These are phyloP conservation scores for Falco columbarius DNA, from an alignment of 2,797 vertebrate species.

Conservation along the genomic window DNA sequence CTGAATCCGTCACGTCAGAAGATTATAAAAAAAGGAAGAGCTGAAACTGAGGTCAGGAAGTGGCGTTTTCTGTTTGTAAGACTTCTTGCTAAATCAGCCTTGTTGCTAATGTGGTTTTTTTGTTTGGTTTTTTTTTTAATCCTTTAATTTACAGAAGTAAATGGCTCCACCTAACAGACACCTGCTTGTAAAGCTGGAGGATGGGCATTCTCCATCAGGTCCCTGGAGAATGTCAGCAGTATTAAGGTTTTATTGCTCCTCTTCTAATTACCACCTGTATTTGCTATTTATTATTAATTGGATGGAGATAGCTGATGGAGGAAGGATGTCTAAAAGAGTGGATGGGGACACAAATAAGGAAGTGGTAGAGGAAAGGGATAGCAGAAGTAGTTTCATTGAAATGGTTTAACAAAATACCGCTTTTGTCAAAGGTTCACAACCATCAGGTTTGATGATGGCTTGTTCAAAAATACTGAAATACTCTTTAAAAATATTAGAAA, in stretches of 20 bases:
- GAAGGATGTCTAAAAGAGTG: not conserved
- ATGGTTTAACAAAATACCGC: not conserved
- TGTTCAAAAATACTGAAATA: not conserved
- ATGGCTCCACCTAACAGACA: rapidly evolving
- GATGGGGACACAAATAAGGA: not conserved
- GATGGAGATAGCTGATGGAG: not conserved
- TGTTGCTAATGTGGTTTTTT: rapidly evolving
- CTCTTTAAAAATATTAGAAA: not conserved
- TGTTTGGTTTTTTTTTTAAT: not conserved
- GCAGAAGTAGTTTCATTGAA: not conserved
- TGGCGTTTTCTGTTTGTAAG: rapidly evolving
- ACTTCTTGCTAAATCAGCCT: rapidly evolving
- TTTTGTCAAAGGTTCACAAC: not conserved
- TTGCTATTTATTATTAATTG: slow-evolving; percentile 3
- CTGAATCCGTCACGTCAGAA: not conserved
- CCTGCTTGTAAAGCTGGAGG: not conserved
- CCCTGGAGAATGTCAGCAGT: not conserved
- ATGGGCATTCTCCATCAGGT: not conserved
- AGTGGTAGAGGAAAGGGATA: not conserved
- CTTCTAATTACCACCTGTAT: not conserved
- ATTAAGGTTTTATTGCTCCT: not conserved
- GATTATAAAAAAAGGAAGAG: not conserved
- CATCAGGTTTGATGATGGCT: rapidly evolving
- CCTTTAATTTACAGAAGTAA: not conserved
- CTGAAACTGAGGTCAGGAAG: rapidly evolving